These are phyloP conservation scores for Ciona savignyi DNA, from an alignment of 23 tunicate genomes.

Conservation along the genomic window DNA sequence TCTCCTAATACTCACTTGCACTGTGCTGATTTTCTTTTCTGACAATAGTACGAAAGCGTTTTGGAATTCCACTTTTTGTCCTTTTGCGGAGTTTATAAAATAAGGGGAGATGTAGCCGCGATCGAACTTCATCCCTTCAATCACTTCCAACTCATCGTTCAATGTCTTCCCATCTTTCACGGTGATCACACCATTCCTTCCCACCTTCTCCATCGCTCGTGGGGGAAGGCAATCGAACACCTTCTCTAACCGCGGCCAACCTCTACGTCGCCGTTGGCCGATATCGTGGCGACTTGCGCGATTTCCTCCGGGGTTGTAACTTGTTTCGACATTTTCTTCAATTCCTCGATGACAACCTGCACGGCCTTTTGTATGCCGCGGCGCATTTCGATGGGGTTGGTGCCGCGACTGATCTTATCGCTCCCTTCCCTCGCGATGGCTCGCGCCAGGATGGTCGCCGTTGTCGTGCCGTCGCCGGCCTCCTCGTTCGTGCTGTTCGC, in stretches of 20 bases:
- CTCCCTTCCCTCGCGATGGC: slow-evolving; percentile 92
- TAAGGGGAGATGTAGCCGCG: slow-evolving; percentile 98
- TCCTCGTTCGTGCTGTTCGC: slow-evolving; percentile 98
- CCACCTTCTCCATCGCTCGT: slow-evolving; percentile 94
- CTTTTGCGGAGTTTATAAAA: slow-evolving; percentile 95
- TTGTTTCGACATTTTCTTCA: slow-evolving; percentile 60
- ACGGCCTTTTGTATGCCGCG: slow-evolving; percentile 99
- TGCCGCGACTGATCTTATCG: slow-evolving; percentile 86
- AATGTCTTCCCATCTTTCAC: slow-evolving; percentile 98
- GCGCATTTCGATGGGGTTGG: slow-evolving; percentile 96
- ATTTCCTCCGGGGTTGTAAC: slow-evolving; percentile 99
- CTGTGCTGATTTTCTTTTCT: slow-evolving; percentile 84
- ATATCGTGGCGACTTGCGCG: slow-evolving; percentile 98
- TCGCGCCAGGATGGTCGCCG: slow-evolving; percentile 93
- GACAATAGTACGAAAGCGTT: slow-evolving; percentile 86
- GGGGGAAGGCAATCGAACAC: slow-evolving; percentile 86
- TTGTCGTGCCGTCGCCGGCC: slow-evolving; percentile 99
- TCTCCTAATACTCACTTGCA: no score
- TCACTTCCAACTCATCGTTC: slow-evolving; percentile 95
- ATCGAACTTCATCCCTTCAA: slow-evolving; percentile 99
- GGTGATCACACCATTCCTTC: slow-evolving; percentile 96
- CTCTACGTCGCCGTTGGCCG: slow-evolving; percentile 96
- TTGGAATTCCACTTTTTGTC: slow-evolving; percentile 96
- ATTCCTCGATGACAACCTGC: slow-evolving; percentile 40
- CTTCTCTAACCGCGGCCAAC: no score